phyloP scores from a whole-genome alignment of 2,888 invertebrate genomes.

The Dynastes grantii region DNA sequence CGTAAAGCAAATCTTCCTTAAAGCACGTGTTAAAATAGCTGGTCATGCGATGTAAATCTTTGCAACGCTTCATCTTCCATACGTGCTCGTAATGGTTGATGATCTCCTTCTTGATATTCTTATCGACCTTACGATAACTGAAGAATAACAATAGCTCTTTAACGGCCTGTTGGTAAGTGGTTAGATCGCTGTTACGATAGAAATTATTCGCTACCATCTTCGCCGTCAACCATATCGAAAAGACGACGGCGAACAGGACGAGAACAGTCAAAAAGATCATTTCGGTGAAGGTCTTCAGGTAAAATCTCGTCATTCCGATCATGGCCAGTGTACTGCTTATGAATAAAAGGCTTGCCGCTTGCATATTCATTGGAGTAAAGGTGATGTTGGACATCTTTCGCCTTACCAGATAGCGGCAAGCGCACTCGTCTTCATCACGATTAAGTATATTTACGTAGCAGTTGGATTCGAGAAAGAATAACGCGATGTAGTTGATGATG shows the following conservation, averaged over 20 bases:
- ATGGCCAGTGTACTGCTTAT: constrained; percentile 34
- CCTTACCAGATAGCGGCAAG: constrained; percentile 24
- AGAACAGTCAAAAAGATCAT: constrained; percentile 37
- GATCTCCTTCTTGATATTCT: constrained; percentile 54
- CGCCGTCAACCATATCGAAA: constrained; percentile 43
- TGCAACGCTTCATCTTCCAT: constrained; percentile 56
- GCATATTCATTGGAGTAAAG: constrained; percentile 31
- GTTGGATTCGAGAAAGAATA: constrained; percentile 10
- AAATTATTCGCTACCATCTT: constrained; percentile 52
- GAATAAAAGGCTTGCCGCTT: constrained; percentile 32
- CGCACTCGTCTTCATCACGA: constrained; percentile 12
- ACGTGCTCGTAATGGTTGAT: constrained; percentile 59
- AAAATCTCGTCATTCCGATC: constrained; percentile 43
- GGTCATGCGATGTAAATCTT: constrained; percentile 51
- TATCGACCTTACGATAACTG: constrained; percentile 56
- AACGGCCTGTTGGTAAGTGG: constrained; percentile 58
- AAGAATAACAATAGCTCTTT: constrained; percentile 56
- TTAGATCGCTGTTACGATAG: constrained; percentile 53
- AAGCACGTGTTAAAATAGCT: constrained; percentile 53
- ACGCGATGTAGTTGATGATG: constrained; percentile 31
- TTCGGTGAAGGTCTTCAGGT: constrained; percentile 11
- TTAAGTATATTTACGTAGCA: not conserved
- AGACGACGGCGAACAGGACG: constrained; percentile 36
- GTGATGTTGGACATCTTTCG: constrained; percentile 32
- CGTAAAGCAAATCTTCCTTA: constrained; percentile 56